These are phyloP conservation scores for Atherix ibis DNA, from an alignment of 2,888 invertebrate species.

Conservation along the genomic window DNA sequence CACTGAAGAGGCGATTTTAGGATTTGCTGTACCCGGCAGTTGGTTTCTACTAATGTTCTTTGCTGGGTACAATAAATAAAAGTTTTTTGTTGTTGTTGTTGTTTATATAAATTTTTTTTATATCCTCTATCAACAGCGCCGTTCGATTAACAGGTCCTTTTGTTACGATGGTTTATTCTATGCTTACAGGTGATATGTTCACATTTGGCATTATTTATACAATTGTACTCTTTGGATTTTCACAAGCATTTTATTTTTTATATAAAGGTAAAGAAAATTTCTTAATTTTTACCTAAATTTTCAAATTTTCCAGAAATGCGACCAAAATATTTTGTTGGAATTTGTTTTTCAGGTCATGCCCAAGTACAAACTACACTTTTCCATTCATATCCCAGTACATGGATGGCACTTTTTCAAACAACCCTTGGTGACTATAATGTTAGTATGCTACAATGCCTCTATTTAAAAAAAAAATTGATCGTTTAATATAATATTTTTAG, in stretches of 20 bases:
- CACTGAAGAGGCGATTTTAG: constrained; percentile 80
- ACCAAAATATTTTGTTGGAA: no score
- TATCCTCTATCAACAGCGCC: no score
- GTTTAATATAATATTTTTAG: constrained; percentile 38
- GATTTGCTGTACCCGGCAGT: constrained; percentile 85
- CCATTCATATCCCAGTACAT: constrained; percentile 73
- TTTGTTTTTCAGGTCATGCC: constrained; percentile 44
- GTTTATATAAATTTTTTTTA: no score
- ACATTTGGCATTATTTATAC: constrained; percentile 95
- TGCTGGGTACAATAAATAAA: constrained; percentile 62
- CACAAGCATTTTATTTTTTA: constrained; percentile 88
- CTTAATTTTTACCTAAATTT: no score
- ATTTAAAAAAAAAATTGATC: no score
- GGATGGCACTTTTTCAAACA: constrained; percentile 97
- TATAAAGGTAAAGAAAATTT: constrained; percentile 52
- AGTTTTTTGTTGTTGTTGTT: no score
- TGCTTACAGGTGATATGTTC: constrained; percentile 98
- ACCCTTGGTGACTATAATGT: constrained; percentile 96
- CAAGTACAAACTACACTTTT: constrained; percentile 67
- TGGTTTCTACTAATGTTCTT: constrained; percentile 99
- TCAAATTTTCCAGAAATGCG: no score
- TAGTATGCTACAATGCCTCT: constrained; percentile 27
- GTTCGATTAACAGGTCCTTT: constrained; percentile 93
- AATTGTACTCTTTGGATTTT: constrained; percentile 88
- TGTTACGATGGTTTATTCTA: constrained; percentile 98